Conservation (phyloP, 30 jellyfish, hydroid and myxozoan species). For the Haliclystus octoradiatus region DNA sequence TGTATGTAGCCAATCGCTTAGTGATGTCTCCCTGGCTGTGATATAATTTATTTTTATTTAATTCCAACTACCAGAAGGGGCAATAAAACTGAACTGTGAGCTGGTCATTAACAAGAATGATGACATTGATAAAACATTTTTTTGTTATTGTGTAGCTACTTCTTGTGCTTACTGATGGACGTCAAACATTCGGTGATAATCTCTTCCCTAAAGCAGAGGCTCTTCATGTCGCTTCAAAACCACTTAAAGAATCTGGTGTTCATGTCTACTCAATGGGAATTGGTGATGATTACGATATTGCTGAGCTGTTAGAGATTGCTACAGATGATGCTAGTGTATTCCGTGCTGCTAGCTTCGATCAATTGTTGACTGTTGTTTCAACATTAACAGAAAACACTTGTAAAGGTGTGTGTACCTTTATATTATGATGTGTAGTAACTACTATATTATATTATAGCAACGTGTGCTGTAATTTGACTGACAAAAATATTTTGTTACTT, state of each 20-base stretch:
- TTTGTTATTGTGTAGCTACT: no score
- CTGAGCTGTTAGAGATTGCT: slow-evolving; percentile 94
- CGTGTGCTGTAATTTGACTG: background rate
- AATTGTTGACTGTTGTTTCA: slow-evolving; percentile 69
- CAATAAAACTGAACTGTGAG: no score
- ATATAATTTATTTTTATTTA: no score
- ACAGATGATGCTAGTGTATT: slow-evolving; percentile 98
- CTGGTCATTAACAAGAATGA: no score
- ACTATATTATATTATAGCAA: background rate
- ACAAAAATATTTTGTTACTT: background rate
- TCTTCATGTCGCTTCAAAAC: slow-evolving; percentile 81
- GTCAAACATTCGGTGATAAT: slow-evolving; percentile 75
- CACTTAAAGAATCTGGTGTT: slow-evolving; percentile 74
- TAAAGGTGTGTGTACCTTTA: slow-evolving; percentile 38
- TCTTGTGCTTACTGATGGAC: slow-evolving; percentile 95
- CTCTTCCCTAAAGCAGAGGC: slow-evolving; percentile 79
- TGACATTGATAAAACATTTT: no score
- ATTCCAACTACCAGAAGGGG: no score
- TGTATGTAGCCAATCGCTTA: no score
- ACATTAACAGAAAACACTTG: slow-evolving; percentile 80
- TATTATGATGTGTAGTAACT: background rate
- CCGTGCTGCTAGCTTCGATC: slow-evolving; percentile 75
- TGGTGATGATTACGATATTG: slow-evolving; percentile 82
- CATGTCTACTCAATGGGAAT: slow-evolving; percentile 92
- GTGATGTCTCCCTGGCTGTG: no score